Conservation (phyloP, 1,140 invertebrate genomes). For the Anadara kagoshimensis region DNA sequence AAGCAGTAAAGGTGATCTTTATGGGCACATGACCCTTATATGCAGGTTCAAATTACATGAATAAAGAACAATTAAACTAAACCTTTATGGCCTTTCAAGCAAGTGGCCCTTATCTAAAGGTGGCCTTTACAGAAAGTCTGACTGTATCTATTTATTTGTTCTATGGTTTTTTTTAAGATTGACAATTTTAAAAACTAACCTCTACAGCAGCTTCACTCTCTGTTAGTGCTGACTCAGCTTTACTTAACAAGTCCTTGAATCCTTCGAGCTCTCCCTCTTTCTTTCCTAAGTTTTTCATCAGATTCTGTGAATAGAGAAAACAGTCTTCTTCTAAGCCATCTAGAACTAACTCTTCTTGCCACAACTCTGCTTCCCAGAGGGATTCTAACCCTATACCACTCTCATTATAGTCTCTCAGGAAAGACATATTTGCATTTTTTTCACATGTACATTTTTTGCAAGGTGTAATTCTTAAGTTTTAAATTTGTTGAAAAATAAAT, state of each 20-base stretch:
- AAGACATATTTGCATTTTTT: constrained; percentile 1
- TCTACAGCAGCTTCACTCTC: constrained; percentile 66
- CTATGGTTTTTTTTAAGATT: too few species aligned
- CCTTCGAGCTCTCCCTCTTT: constrained; percentile 66
- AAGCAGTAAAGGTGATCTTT: too few species aligned
- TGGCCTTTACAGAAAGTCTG: too few species aligned
- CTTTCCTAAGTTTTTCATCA: constrained; percentile 58
- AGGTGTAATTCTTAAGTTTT: too few species aligned
- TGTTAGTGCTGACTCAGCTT: constrained; percentile 58
- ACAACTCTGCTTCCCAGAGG: constrained; percentile 8
- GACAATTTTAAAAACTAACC: constrained; percentile 43
- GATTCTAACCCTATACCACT: constrained; percentile 2
- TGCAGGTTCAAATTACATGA: too few species aligned
- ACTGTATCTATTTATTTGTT: too few species aligned
- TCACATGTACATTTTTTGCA: too few species aligned
- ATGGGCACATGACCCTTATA: too few species aligned
- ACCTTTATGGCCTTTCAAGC: too few species aligned
- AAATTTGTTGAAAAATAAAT: too few species aligned
- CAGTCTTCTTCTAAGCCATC: constrained; percentile 13
- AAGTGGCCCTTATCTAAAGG: too few species aligned
- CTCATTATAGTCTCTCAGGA: background rate
- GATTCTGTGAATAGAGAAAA: constrained; percentile 54
- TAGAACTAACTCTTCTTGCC: constrained; percentile 4
- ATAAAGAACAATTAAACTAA: too few species aligned
- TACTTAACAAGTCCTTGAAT: constrained; percentile 61